Base-by-base conservation (phyloP, 2,888 invertebrate genomes). In the Volucella bombylans region DNA sequence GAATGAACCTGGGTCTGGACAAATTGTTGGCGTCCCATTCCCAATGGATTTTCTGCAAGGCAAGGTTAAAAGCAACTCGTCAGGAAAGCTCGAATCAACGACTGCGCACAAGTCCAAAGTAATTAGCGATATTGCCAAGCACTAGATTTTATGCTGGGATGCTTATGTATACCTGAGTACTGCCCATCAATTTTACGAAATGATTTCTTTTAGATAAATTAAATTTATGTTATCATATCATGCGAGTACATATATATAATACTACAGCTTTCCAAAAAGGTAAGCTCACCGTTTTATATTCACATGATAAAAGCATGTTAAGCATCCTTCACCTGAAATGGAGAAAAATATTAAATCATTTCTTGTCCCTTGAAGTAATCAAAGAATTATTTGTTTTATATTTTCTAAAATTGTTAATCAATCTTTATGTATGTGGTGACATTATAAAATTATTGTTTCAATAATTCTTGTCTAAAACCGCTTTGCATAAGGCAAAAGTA, bases 1-100 rank as follows among this genome's bases (percentile, higher is more conserved):
- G 45, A 61, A 41, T 59, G 59, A 14, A 39, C 47, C 49, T 41
- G 2, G 3, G 12, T 59, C 49, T 49, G 18, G 57, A 49, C 2
- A 49, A 23, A 45, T 59, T 52, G 50, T 68, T 54, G 61, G 45
- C 59, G 54, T 61, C 45, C 61, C 45, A 68, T 68, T 61, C 76
- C 65, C 67, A 23, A n/a, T 45, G 61, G 76, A 68, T 45, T 61
- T 59, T n/a, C 38, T 59, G 18, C 50, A 45, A 67, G 59, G n/a
- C n/a, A 52, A 45, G 6, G 31, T 15, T 31, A 8, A 2, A 68
- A 15, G 4, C 31, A 23, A 49, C 50, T 41, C n/a, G 59, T 15
- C 10, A 31, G 12, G 18, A 12, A 15, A 54, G 2, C 11, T 45
- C 8, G 31, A 41, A 18, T 41, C 18, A 10, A 6, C 4, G 8